Evolutionary conservation across 2,888 invertebrate genomes (phyloP), one percentile per base, ranked within the genome.

Genomic region (Heteromurus nitidus): DNA sequence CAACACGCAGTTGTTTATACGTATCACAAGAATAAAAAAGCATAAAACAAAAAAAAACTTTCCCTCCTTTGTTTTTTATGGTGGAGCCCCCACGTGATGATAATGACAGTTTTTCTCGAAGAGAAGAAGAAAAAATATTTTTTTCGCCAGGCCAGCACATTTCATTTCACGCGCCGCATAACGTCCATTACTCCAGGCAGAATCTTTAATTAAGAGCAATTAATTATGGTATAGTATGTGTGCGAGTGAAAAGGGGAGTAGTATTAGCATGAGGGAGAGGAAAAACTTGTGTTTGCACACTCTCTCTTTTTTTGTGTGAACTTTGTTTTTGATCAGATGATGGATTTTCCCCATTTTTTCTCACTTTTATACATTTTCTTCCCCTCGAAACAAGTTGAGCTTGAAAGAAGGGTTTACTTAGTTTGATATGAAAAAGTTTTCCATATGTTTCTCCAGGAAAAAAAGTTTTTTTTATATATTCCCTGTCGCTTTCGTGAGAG

Each of bases 131-230:
- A 26, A 24, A 22, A 44, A n/a, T n/a, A 5, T 36, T 36, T 36
- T 36, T 36, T 60, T 26, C 20, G 30, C 64, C 50, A 47, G 65
- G 62, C 62, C 77, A 28, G 60, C 69, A 5, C 36, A 36, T 36
- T 36, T 13, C 36, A 36, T 13, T n/a, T n/a, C n/a, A n/a, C n/a
- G n/a, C n/a, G n/a, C n/a, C n/a, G n/a, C n/a, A n/a, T n/a, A n/a
- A n/a, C n/a, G n/a, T n/a, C n/a, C n/a, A n/a, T n/a, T n/a, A n/a
- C n/a, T n/a, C n/a, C n/a, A 58, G 60, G 76, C 76, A 47, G 60
- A 76, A 77, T 72, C 79, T 79, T 79, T 79, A 79, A 79, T 79
- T 79, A 79, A 70, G 64, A 79, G 79, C 79, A 79, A 79, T 79
- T 79, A 79, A 79, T 79, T 79, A 79, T 64, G 47, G n/a, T n/a